Percentiles rank a stretch among this genome's conserved stretches.
Evolutionary conservation across 2,113 vertebrate species (phyloP).

Genomic region (cattle (Bos taurus)): DNA sequence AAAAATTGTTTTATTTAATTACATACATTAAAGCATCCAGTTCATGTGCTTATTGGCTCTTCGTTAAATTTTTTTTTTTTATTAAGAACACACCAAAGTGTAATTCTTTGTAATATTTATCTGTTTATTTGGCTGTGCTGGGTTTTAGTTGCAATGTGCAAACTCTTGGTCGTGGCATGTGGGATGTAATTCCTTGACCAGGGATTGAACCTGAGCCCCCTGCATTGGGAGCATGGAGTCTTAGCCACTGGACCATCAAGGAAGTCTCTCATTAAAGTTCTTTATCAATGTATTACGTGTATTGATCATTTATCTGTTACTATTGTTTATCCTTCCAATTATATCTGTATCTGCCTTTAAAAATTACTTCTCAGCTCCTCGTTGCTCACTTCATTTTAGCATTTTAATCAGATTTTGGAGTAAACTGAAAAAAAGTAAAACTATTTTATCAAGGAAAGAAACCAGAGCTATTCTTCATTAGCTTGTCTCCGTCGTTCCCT

Average conservation of each 20-base stretch:
- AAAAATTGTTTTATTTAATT: slow-evolving; percentile 6
- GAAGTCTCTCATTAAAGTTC: neutral
- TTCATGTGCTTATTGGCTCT: neutral
- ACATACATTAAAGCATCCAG: neutral
- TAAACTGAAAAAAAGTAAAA: neutral
- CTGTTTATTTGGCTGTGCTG: neutral
- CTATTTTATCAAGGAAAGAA: neutral
- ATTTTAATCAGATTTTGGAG: neutral
- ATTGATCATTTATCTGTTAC: neutral
- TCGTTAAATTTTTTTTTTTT: neutral
- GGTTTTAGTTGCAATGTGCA: neutral
- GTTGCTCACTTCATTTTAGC: neutral
- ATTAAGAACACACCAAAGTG: neutral
- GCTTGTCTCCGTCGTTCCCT: neutral
- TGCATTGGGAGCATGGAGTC: neutral
- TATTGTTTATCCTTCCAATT: neutral
- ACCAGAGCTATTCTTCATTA: neutral
- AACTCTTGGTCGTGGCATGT: neutral
- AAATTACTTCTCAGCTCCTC: neutral
- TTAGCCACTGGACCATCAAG: neutral
- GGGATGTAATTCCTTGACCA: neutral
- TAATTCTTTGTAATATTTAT: neutral
- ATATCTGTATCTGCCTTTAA: neutral
- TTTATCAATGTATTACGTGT: neutral
- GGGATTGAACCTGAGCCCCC: neutral